A percentile compares a stretch with the other conserved stretches of the same genome.
These are phyloP conservation scores for Pecten maximus DNA, from an alignment of 2,888 invertebrate genomes.

Conservation along the genomic window DNA sequence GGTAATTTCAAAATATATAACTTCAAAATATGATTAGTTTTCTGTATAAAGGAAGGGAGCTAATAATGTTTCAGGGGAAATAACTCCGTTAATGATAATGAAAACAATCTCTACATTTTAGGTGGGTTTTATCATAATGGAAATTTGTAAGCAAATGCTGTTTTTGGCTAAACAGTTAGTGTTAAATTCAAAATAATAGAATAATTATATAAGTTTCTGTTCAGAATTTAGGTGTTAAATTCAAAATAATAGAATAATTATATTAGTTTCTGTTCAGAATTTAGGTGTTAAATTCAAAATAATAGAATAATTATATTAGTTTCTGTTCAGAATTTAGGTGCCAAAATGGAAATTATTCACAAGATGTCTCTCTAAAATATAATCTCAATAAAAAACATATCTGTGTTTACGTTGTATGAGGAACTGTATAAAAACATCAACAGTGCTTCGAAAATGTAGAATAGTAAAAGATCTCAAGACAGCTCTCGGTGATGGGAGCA, in stretches of 20 bases:
- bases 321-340: too few relatives aligned
- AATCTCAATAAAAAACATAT: neutral
- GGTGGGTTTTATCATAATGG: neutral
- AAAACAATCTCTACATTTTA: neutral
- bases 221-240: too few relatives aligned
- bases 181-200: too few relatives aligned
- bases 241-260: too few relatives aligned
- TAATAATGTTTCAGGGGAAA: constrained; percentile 6
- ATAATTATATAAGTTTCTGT: too few relatives aligned
- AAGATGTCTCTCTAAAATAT: neutral
- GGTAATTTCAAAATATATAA: neutral
- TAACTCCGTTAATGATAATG: neutral
- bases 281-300: too few relatives aligned
- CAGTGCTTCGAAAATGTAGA: neutral
- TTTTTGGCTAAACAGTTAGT: too few relatives aligned
- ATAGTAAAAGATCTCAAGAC: neutral
- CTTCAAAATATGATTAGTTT: neutral
- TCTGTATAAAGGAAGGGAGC: neutral
- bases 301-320: too few relatives aligned
- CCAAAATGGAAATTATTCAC: neutral
- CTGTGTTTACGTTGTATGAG: neutral
- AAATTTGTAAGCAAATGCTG: neutral
- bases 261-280: too few relatives aligned
- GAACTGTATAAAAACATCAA: neutral
- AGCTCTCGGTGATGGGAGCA: constrained; percentile 4